A percentile compares a stretch with the other conserved stretches of the same genome.
phyloP scores from a whole-genome alignment of 2,113 vertebrate species.

The Saguinus midas region DNA sequence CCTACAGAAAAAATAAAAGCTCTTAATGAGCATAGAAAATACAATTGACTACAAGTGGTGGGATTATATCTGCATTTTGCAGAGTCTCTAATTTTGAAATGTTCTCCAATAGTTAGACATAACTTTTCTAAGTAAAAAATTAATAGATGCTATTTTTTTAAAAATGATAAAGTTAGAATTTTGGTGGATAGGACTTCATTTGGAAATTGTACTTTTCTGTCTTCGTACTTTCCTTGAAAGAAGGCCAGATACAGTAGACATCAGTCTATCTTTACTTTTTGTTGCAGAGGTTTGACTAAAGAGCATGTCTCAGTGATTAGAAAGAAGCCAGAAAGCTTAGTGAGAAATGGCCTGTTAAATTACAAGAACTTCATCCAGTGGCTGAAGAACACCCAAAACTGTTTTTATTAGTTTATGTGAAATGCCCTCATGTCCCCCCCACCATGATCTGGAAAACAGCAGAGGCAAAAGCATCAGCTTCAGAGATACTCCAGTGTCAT shows the following conservation, averaged over 20 bases:
- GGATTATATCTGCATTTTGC: background rate
- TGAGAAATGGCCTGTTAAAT: background rate
- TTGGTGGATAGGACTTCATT: background rate
- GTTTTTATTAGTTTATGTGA: background rate
- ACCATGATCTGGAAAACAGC: background rate
- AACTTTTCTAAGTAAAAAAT: constrained; percentile 22
- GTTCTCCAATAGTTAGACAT: background rate
- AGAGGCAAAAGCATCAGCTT: background rate
- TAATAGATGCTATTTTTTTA: background rate
- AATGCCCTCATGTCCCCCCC: background rate
- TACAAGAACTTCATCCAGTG: background rate
- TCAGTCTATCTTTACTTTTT: background rate
- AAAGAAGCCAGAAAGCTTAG: background rate
- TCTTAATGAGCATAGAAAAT: background rate
- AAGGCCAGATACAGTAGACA: background rate
- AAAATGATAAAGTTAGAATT: background rate
- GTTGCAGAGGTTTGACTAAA: background rate
- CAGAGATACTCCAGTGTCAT: background rate
- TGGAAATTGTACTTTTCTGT: constrained; percentile 17
- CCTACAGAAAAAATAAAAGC: background rate
- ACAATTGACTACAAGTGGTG: background rate
- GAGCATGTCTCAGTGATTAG: background rate
- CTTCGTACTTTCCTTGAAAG: constrained; percentile 5
- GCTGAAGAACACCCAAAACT: background rate
- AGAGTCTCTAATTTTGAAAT: background rate